These are phyloP conservation scores for Todus mexicanus DNA, from an alignment of 2,797 vertebrate species.

Conservation along the genomic window DNA sequence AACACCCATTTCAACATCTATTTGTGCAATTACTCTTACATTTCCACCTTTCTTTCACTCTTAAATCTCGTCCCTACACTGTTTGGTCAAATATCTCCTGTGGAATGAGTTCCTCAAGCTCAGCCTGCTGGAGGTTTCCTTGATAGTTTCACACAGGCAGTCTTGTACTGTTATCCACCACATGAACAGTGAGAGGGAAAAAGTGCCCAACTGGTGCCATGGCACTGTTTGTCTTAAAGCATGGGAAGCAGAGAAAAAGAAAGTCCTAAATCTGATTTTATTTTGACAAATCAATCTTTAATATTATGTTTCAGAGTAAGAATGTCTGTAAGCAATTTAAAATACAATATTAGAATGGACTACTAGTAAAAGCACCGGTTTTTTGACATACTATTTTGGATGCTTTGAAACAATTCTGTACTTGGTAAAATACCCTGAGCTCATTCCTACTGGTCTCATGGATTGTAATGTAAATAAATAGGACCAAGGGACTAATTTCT, in stretches of 20 bases:
- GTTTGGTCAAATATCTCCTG: neutral
- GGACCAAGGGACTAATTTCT: neutral
- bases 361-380: neutral
- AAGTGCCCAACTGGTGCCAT: neutral
- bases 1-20: neutral
- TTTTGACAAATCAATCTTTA: neutral
- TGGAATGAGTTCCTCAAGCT: neutral
- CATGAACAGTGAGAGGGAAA: neutral
- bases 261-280: neutral
- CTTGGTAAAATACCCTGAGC: neutral
- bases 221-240: neutral
- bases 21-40: neutral
- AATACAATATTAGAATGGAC: neutral
- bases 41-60: neutral
- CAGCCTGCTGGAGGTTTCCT: neutral
- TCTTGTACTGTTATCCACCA: neutral
- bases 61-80: neutral
- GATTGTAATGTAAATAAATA: neutral
- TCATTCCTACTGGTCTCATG: neutral
- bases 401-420: neutral
- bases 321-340: neutral
- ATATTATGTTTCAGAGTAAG: neutral
- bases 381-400: neutral
- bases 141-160: accelerated
- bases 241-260: neutral